Evolutionary conservation across 2,797 vertebrate genomes (phyloP), one percentile per base, ranked within the genome.

Genomic region (Sternotherus odoratus): DNA sequence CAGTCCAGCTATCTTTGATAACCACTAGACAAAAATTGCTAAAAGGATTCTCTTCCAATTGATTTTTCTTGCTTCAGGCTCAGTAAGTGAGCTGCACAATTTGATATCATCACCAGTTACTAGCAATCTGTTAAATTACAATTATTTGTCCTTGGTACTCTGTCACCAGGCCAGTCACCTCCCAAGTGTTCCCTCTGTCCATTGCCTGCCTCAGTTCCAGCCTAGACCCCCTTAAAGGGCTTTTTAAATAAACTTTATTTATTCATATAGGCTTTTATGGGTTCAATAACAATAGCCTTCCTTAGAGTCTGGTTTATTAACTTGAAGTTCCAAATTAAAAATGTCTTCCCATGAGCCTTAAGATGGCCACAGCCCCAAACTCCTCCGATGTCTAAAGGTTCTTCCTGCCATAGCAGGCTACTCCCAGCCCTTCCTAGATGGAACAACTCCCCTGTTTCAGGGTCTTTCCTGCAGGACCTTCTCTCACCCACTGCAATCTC

Each of bases 51-150:
- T 24, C 56, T 26, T 79, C 81, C 49, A 88, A 95, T 95, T 94
- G 93, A 96, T 97, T 93, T 96, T 92, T 93, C 43, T 74, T 94
- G 43, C 74, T 24, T 92, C 46, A 83, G 94, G 79, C 81, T 94
- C 10, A 8, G 83, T 85, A 82, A 77, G 86, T 79, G 2, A 80
- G 80, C 79, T 80, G 49, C 79, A 17, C 79, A 63, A 56, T 94
- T 88, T 95, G 94, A 85, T 51, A 43, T 82, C 77, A 78, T 77
- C 82, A 50, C 77, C 77, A 77, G 92, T 78, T 46, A 91, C 82
- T 57, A 95, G 78, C 8, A 91, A 79, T 56, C 36, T 60, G 17
- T 78, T 43, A 84, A 86, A 54, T 91, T 26, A 79, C n/a, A 85
- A 24, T 83, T 92, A n/a, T 39, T 90, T 93, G 36, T 87, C 92